These are phyloP conservation scores for Trachemys scripta DNA, from an alignment of 2,113 vertebrate genomes.

Conservation along the genomic window DNA sequence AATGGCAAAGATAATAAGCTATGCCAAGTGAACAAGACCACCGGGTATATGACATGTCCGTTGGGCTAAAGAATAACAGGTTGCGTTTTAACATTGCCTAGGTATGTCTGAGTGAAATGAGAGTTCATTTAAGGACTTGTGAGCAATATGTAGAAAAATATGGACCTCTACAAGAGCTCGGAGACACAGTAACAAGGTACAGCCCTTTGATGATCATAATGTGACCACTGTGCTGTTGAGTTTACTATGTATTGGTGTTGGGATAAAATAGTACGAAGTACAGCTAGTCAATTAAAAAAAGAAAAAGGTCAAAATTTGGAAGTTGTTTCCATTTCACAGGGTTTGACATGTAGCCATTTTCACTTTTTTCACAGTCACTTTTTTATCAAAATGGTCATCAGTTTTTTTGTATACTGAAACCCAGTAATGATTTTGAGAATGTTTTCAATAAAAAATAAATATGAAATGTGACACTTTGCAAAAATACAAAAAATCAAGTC, in stretches of 20 bases:
- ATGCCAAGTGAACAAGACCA: neutral
- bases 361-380: neutral
- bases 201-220: neutral
- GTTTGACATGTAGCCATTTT: neutral
- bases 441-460: neutral
- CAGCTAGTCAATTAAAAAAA: neutral
- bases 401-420: neutral
- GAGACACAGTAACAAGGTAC: conserved; percentile 51
- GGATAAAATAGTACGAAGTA: neutral
- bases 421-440: neutral
- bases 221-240: neutral
- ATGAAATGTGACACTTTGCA: neutral
- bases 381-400: neutral
- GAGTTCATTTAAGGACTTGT: conserved; percentile 69
- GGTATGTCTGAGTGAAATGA: conserved; percentile 76
- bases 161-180: conserved; percentile 53
- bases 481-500: neutral
- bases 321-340: neutral
- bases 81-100: conserved; percentile 11
- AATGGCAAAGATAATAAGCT: neutral
- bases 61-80: neutral
- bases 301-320: neutral
- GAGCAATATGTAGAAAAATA: conserved; percentile 74
- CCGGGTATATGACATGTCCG: neutral
- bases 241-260: neutral